Evolutionary conservation across 2,888 invertebrate genomes (phyloP).

Genomic region (Mayetiola destructor): DNA sequence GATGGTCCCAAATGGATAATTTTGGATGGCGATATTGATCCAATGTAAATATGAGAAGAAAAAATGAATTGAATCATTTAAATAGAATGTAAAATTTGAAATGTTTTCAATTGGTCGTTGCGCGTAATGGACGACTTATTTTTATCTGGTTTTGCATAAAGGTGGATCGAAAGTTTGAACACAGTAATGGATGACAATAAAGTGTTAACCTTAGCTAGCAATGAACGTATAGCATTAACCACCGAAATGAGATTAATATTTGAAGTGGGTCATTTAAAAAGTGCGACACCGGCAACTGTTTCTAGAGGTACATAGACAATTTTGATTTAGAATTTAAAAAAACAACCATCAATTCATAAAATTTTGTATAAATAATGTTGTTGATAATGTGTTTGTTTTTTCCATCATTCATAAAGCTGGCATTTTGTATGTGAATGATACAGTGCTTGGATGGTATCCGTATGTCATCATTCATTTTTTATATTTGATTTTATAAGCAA

Average conservation of each 20-base stretch:
- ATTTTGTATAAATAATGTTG: too few relatives aligned
- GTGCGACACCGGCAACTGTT: slow-evolving; percentile 92
- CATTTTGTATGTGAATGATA: slow-evolving; percentile 84
- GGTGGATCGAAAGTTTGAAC: slow-evolving; percentile 91
- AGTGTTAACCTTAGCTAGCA: slow-evolving; percentile 84
- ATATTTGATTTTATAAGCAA: neutral
- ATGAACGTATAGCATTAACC: slow-evolving; percentile 83
- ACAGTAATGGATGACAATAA: slow-evolving; percentile 98
- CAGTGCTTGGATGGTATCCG: slow-evolving; percentile 92
- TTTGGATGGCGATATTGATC: slow-evolving; percentile 77
- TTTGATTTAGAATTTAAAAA: too few relatives aligned
- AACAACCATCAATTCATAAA: too few relatives aligned
- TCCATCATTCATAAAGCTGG: slow-evolving; percentile 44
- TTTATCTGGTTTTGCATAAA: neutral
- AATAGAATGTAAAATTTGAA: neutral
- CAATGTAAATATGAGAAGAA: slow-evolving; percentile 23
- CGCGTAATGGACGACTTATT: neutral
- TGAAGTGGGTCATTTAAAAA: slow-evolving; percentile 79
- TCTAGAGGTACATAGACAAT: slow-evolving; percentile 53
- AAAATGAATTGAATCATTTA: neutral
- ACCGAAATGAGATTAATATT: slow-evolving; percentile 80
- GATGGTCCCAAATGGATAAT: slow-evolving; percentile 89
- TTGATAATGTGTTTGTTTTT: neutral
- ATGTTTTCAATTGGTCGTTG: slow-evolving; percentile 25
- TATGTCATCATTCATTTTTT: slow-evolving; percentile 29